Evolutionary conservation across 2,113 vertebrate genomes (phyloP).

Genomic region (western clawed frog (Xenopus tropicalis)): UCB_Xtro_10.0 CM004445.2:99683001-99683500

Average conservation of each 20-base stretch:
- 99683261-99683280: conserved; percentile 62
- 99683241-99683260: conserved; percentile 60
- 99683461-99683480: too few relatives aligned
- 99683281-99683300: conserved; percentile 60
- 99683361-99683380: conserved; percentile 70
- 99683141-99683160: conserved; percentile 60
- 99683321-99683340: conserved; percentile 68
- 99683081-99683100: conserved; percentile 48
- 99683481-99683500: too few relatives aligned
- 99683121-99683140: conserved; percentile 55
- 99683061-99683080: conserved; percentile 53
- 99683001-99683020: conserved; percentile 53
- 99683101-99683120: conserved; percentile 55
- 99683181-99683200: conserved; percentile 60
- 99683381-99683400: conserved; percentile 55
- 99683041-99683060: conserved; percentile 51
- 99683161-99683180: conserved; percentile 64
- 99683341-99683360: conserved; percentile 71
- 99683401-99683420: too few relatives aligned
- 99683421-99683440: too few relatives aligned
- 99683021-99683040: conserved; percentile 57
- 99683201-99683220: conserved; percentile 65
- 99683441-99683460: too few relatives aligned
- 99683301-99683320: conserved; percentile 59
- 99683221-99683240: conserved; percentile 60